These are phyloP conservation scores for Leuctra nigra DNA, from an alignment of 2,888 invertebrate genomes.

Conservation along the genomic window DNA sequence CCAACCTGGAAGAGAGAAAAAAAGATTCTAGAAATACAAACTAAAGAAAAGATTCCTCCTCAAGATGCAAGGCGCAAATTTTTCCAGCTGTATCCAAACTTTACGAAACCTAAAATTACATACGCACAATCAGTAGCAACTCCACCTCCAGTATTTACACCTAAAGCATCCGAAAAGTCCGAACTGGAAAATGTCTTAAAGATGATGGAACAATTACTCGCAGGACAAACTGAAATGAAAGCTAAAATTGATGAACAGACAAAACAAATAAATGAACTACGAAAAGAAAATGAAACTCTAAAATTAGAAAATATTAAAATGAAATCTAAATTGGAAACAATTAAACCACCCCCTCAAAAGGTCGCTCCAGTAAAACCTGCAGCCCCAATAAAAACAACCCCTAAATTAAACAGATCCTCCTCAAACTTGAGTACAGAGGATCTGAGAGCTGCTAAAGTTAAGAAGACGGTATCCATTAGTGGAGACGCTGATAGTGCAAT, in stretches of 20 bases:
- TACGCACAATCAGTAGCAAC: background rate
- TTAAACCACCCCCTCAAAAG: no score
- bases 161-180: background rate
- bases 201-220: background rate
- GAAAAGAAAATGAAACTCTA: conserved; percentile 3
- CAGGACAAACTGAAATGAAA: background rate
- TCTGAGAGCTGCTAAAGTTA: no score
- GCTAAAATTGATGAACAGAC: background rate
- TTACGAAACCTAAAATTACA: background rate
- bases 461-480: no score
- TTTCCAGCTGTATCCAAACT: no score
- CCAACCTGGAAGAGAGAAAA: background rate
- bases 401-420: background rate
- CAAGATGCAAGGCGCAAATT: background rate
- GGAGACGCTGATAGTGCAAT: no score
- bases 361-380: no score
- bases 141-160: background rate
- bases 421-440: background rate
- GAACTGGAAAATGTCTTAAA: background rate
- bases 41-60: background rate
- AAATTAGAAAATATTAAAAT: background rate
- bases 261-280: background rate
- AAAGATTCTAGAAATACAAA: background rate
- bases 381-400: no score
- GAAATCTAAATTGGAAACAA: background rate